These are phyloP conservation scores for Stichodactyla mertensii DNA, from an alignment of 64 coral and sea anemone species.

Conservation along the genomic window DNA sequence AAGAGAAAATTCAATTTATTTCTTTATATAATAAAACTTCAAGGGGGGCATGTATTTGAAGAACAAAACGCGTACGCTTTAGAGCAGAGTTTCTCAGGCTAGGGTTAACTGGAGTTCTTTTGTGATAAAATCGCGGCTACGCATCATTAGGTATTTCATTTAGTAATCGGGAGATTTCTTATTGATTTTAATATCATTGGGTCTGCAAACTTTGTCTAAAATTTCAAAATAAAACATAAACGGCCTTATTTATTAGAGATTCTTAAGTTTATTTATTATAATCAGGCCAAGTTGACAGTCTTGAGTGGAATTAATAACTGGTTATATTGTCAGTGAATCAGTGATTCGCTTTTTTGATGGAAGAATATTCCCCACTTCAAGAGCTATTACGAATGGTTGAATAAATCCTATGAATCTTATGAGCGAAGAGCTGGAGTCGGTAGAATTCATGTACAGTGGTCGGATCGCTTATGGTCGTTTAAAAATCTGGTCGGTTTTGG, in stretches of 20 bases:
- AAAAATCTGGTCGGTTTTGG: no score
- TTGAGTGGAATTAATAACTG: not conserved
- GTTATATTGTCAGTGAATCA: not conserved
- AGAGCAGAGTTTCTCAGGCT: not conserved
- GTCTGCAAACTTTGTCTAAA: not conserved
- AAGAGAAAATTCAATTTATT: not conserved
- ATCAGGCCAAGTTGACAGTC: not conserved
- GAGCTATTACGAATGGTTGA: no score
- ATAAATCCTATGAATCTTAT: no score
- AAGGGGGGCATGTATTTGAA: not conserved
- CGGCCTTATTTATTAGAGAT: not conserved
- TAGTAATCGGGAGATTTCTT: not conserved
- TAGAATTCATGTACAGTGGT: no score
- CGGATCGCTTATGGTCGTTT: no score
- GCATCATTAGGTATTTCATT: no score
- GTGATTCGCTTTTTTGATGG: not conserved
- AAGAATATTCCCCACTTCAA: not conserved
- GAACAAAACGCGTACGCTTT: not conserved
- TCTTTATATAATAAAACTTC: no score
- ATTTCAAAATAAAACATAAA: conserved; percentile 1
- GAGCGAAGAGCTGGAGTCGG: no score
- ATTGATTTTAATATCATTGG: not conserved
- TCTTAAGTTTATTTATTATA: not conserved
- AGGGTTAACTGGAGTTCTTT: not conserved
- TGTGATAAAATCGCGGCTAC: not conserved